Conservation (phyloP, 2,888 invertebrate genomes). For the Onthophagus sagittarius region DNA sequence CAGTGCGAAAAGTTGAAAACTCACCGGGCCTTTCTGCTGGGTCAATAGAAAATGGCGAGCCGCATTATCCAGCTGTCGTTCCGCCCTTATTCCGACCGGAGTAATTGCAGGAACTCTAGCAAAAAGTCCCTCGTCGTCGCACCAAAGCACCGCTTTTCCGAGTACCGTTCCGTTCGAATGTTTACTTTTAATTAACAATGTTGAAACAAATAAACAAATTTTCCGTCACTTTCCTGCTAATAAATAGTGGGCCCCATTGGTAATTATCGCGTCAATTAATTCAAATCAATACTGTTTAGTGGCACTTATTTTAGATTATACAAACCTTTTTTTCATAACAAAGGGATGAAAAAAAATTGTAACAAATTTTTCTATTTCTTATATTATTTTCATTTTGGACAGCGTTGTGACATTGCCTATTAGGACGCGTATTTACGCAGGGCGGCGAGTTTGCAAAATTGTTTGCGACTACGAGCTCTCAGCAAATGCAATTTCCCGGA, state of each 20-base stretch:
- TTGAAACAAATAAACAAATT: neutral
- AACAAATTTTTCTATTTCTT: neutral
- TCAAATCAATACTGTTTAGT: too few relatives aligned
- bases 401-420: slow-evolving; percentile 1
- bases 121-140: neutral
- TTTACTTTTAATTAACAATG: neutral
- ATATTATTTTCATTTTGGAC: neutral
- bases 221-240: neutral
- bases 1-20: neutral
- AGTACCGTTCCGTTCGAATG: neutral
- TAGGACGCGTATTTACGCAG: slow-evolving; percentile 8
- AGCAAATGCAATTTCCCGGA: slow-evolving; percentile 9
- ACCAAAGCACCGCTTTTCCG: neutral
- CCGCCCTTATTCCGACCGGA: neutral
- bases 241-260: neutral
- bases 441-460: slow-evolving; percentile 7
- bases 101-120: neutral
- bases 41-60: neutral
- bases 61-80: neutral
- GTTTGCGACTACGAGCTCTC: slow-evolving; percentile 9
- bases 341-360: neutral
- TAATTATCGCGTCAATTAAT: neutral
- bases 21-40: neutral
- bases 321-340: too few relatives aligned
- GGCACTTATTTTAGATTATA: too few relatives aligned